Conservation (phyloP, 2,113 vertebrate genomes). For the Potamarius usumacintae region DNA sequence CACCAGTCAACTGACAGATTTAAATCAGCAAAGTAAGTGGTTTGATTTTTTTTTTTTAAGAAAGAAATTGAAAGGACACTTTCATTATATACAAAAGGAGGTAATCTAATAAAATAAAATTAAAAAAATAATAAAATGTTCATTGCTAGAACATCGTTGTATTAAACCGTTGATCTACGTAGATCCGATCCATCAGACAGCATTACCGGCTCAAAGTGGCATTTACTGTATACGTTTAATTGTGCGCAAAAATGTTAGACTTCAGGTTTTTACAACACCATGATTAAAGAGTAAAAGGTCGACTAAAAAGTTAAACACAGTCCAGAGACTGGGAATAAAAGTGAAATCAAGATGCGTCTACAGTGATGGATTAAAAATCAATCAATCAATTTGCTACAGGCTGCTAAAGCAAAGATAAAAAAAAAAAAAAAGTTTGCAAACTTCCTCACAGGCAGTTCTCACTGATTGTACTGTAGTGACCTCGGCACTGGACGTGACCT, state of each 20-base stretch:
- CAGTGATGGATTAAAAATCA: background rate
- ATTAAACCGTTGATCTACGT: background rate
- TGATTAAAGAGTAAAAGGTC: background rate
- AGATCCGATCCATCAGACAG: background rate
- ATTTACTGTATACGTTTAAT: background rate
- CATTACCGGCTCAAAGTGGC: background rate
- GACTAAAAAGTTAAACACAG: background rate
- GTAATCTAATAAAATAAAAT: too few relatives aligned
- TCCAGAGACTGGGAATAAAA: background rate
- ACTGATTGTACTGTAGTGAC: background rate
- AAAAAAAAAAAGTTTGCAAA: background rate
- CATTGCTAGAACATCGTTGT: background rate
- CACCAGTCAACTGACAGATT: conserved; percentile 7
- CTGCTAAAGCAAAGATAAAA: background rate
- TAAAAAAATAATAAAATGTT: background rate
- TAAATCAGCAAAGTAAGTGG: conserved; percentile 13
- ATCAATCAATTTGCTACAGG: background rate
- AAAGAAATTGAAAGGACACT: conserved; percentile 27
- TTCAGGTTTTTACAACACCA: background rate
- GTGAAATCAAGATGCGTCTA: background rate
- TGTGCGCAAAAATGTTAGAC: background rate
- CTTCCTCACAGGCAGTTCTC: background rate
- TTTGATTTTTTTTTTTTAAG: background rate
- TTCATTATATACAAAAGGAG: background rate
- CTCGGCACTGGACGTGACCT: background rate